These are phyloP conservation scores for Prunella himalayana DNA, from an alignment of 2,113 vertebrate species.

Conservation along the genomic window DNA sequence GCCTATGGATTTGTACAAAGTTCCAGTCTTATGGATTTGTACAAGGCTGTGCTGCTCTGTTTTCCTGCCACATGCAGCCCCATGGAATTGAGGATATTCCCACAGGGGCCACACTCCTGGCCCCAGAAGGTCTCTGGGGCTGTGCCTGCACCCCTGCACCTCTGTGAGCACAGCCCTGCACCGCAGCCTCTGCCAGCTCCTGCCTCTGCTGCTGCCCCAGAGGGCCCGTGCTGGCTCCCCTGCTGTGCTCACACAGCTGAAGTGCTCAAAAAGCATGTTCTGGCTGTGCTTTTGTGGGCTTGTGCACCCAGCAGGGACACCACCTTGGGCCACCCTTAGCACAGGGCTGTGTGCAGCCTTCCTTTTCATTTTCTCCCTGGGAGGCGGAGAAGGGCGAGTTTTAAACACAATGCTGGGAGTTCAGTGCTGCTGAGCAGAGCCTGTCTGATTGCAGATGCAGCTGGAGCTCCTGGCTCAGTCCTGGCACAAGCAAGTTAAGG, in stretches of 20 bases:
- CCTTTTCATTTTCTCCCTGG: background rate
- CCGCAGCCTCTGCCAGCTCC: background rate
- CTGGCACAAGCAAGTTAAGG: background rate
- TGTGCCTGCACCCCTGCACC: fast-evolving
- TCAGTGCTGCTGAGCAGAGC: background rate
- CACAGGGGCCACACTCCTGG: fast-evolving
- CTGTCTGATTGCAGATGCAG: background rate
- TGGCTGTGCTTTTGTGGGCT: background rate
- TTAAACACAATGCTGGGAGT: background rate
- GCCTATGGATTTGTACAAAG: fast-evolving
- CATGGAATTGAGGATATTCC: fast-evolving
- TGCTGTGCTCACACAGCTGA: fast-evolving
- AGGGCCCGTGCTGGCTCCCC: background rate
- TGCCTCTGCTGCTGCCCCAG: fast-evolving
- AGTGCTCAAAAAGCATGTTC: background rate
- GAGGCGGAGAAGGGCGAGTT: background rate
- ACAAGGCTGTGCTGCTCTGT: background rate
- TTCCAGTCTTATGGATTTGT: no score
- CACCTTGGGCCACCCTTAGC: background rate
- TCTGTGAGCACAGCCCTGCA: background rate
- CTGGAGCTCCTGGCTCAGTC: constrained; percentile 29
- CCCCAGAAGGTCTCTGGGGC: background rate
- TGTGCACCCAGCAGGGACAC: background rate
- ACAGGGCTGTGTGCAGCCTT: background rate
- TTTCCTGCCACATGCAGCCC: fast-evolving